phyloP scores from a whole-genome alignment of 2,888 invertebrate species.

The Leptinotarsa haldemani region DNA sequence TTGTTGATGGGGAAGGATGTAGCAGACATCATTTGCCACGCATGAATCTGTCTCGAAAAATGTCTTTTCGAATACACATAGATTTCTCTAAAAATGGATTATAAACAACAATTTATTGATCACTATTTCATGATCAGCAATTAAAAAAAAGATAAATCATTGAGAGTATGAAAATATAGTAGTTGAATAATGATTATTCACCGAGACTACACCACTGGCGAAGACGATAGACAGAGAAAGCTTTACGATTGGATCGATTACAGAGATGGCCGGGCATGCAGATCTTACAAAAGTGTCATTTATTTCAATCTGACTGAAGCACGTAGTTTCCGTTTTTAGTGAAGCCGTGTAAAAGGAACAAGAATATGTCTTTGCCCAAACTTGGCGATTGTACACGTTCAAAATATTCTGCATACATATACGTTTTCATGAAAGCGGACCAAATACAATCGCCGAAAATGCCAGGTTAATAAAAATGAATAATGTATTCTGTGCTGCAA shows the following conservation, averaged over 20 bases:
- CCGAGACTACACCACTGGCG: constrained; percentile 29
- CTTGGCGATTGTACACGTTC: constrained; percentile 28
- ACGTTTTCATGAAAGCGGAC: constrained; percentile 25
- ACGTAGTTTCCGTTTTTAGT: constrained; percentile 60
- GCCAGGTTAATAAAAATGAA: constrained; percentile 16
- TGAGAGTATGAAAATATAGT: no score
- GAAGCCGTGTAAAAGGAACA: constrained; percentile 44
- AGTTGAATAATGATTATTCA: background rate
- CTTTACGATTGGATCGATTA: constrained; percentile 60
- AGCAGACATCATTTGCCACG: no score
- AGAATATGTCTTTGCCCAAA: constrained; percentile 35
- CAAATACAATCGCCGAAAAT: constrained; percentile 23
- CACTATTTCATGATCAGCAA: no score
- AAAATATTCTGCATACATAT: constrained; percentile 28
- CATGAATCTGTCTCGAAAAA: no score
- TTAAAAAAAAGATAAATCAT: no score
- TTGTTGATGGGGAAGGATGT: no score
- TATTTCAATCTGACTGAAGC: constrained; percentile 53
- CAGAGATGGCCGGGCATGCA: constrained; percentile 58
- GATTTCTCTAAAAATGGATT: no score
- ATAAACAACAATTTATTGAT: no score
- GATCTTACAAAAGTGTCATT: constrained; percentile 60
- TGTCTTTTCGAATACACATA: no score
- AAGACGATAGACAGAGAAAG: constrained; percentile 50
- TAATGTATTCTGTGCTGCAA: constrained; percentile 2